A percentile compares a stretch with the other conserved stretches of the same genome.
Evolutionary conservation across 23 tunicate genomes (phyloP).

Genomic region (Oikopleura albicans): DNA sequence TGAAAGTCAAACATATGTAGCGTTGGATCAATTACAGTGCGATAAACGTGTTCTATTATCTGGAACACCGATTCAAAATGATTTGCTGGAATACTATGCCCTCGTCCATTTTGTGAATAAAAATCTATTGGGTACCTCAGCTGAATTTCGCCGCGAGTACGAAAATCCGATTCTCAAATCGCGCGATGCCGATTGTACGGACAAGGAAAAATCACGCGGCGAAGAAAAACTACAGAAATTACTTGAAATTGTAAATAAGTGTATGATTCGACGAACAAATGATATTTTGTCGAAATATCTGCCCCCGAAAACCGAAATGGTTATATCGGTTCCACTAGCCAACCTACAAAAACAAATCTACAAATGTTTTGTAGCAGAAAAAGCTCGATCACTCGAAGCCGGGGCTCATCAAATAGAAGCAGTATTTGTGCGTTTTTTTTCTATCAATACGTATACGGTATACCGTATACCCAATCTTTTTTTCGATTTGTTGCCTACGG

Average conservation of each 20-base stretch:
- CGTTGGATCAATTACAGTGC: slow-evolving; percentile 46
- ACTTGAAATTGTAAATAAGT: slow-evolving; percentile 40
- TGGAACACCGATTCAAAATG: slow-evolving; percentile 96
- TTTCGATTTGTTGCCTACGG: too few relatives aligned
- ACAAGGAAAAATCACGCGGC: slow-evolving; percentile 43
- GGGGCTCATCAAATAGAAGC: too few relatives aligned
- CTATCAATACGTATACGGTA: too few relatives aligned
- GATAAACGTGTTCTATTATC: slow-evolving; percentile 54
- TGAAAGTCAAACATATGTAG: slow-evolving; percentile 50
- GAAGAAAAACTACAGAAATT: slow-evolving; percentile 54
- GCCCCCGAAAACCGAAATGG: slow-evolving; percentile 71
- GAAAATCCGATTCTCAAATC: slow-evolving; percentile 71
- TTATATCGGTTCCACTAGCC: slow-evolving; percentile 71
- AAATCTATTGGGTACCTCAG: slow-evolving; percentile 64
- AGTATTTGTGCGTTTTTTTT: too few relatives aligned
- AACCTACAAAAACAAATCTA: slow-evolving; percentile 34
- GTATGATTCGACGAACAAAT: slow-evolving; percentile 82
- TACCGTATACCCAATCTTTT: too few relatives aligned
- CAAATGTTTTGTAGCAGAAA: slow-evolving; percentile 25
- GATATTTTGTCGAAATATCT: slow-evolving; percentile 73
- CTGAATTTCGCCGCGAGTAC: slow-evolving; percentile 61
- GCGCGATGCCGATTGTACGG: slow-evolving; percentile 52
- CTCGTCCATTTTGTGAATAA: slow-evolving; percentile 76
- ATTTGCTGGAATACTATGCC: slow-evolving; percentile 75
- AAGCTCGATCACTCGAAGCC: neutral